Evolutionary conservation across 2,888 invertebrate genomes (phyloP), one percentile per base, ranked within the genome.

Genomic region (Melitaea athalia): DNA sequence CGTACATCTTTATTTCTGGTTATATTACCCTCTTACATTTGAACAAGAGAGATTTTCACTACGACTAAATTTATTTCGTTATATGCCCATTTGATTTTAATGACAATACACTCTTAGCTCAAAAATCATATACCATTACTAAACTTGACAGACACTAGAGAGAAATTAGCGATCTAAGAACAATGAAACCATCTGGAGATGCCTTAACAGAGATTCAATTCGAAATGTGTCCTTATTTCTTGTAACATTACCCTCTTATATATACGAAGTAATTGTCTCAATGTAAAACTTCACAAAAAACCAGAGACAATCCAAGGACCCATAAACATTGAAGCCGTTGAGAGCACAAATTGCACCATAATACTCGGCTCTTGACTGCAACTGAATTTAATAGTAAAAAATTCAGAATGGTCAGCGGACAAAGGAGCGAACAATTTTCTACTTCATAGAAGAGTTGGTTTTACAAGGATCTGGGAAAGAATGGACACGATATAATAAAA

Each of bases 371-470:
- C 70, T 71, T 67, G 73, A 73, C 70, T 71, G 70, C 69, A 70
- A 73, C 70, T 82, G 84, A 84, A 84, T 86, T 87, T 88, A 84
- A 87, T 87, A 87, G 88, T 88, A 85, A 85, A 88, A 88, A 88
- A 86, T 83, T 83, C 84, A 71, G 78, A 87, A 81, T 85, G 90
- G 89, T 89, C 90, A 90, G 78, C 81, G 83, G 79, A 90, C 90
- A 89, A 89, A 90, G 90, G 87, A 87, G 85, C 82, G 88, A 84
- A 84, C 88, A 89, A 90, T 89, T 91, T 90, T 88, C 81, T 85
- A 89, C 91, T 91, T 87, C 81, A 77, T 83, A 82, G 81, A 83
- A 88, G 85, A 82, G 79, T 78, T 70, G 82, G 82, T 42, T 57
- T 8, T 24, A 42, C 57, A 47, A 24, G 24, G 11, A 60, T 17